phyloP scores from a whole-genome alignment of 2,113 vertebrate species.

The Phocoena sinus region DNA sequence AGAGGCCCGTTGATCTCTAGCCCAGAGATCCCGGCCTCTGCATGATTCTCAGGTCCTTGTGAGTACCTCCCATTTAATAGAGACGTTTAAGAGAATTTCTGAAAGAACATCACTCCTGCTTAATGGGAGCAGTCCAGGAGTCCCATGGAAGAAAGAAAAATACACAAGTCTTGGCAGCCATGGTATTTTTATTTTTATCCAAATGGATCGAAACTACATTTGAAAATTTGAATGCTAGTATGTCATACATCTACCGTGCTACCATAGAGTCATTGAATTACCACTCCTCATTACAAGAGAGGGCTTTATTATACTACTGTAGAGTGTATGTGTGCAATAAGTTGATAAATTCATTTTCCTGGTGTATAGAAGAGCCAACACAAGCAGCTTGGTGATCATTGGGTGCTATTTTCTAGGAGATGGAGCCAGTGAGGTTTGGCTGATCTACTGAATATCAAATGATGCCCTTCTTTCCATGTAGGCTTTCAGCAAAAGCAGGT shows the following conservation, averaged over 20 bases:
- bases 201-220: not conserved
- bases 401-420: slow-evolving; percentile 53
- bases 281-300: slow-evolving; percentile 1
- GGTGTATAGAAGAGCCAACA: not conserved
- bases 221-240: not conserved
- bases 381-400: slow-evolving; percentile 25
- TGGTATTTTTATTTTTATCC: slow-evolving; percentile 29
- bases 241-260: slow-evolving; percentile 9
- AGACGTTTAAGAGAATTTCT: slow-evolving; percentile 6
- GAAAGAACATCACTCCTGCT: not conserved
- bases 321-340: slow-evolving; percentile 49
- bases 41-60: slow-evolving; percentile 36
- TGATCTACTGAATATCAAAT: slow-evolving; percentile 7
- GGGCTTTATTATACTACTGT: slow-evolving; percentile 57
- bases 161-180: not conserved
- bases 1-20: not conserved
- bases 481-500: slow-evolving; percentile 27
- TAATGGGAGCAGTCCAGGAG: not conserved
- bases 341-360: slow-evolving; percentile 11
- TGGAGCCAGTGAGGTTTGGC: slow-evolving; percentile 5
- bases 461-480: slow-evolving; percentile 46
- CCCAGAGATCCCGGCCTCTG: slow-evolving; percentile 4
- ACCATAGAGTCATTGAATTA: not conserved
- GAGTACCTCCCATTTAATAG: not conserved
- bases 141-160: slow-evolving; percentile 11